Percentiles rank a stretch among this genome's conserved stretches.
phyloP scores from a whole-genome alignment of 2,797 vertebrate genomes.

The Gallirallus australis region DNA sequence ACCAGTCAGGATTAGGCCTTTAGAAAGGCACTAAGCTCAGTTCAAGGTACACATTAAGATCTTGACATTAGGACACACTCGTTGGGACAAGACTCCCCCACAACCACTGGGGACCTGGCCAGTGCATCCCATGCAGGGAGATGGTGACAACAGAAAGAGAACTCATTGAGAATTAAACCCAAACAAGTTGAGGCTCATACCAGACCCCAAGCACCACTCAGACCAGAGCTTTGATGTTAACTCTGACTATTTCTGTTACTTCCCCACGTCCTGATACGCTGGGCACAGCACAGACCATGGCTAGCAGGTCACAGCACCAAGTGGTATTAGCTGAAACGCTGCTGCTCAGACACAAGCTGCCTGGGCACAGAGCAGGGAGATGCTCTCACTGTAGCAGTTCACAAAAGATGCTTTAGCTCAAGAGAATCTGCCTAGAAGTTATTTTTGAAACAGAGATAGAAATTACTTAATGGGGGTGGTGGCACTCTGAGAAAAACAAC shows the following conservation, averaged over 20 bases:
- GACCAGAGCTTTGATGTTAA: constrained; percentile 15
- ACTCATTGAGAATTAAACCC: background rate
- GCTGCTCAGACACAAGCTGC: background rate
- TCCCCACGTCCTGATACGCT: background rate
- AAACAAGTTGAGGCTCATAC: background rate
- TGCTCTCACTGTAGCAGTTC: background rate
- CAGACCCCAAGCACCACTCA: background rate
- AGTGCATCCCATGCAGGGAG: background rate
- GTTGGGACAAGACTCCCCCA: background rate
- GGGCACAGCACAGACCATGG: background rate
- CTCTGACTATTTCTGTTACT: constrained; percentile 23
- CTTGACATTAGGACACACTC: no score
- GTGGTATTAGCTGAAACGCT: background rate
- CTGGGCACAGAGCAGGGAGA: background rate
- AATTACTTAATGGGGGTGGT: background rate
- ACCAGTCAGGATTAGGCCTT: background rate
- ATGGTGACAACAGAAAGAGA: background rate
- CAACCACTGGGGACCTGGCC: rapidly evolving
- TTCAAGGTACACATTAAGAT: background rate
- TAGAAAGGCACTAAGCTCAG: background rate
- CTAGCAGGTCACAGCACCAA: background rate
- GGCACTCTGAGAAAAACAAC: background rate
- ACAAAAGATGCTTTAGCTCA: background rate
- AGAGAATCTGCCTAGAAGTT: background rate
- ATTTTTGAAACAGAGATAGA: background rate